Percentiles rank a stretch among this genome's conserved stretches.
These are phyloP conservation scores for Xestobium rufovillosum DNA, from an alignment of 2,888 invertebrate genomes.

Conservation along the genomic window DNA sequence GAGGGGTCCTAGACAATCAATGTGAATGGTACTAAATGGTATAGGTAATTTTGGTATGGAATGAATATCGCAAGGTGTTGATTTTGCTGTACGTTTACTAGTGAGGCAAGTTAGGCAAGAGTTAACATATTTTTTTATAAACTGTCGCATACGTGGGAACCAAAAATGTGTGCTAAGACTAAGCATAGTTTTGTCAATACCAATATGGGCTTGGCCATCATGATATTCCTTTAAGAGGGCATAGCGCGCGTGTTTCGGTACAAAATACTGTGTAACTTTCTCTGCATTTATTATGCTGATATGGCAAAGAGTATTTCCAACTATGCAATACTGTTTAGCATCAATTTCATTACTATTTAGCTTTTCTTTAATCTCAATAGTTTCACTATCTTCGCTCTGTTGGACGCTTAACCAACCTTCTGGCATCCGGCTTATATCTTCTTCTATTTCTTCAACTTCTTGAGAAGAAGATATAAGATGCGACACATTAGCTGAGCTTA, in stretches of 20 bases:
- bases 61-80: slow-evolving; percentile 6
- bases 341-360: slow-evolving; percentile 7
- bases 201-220: slow-evolving; percentile 7
- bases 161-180: slow-evolving; percentile 6
- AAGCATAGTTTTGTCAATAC: slow-evolving; percentile 6
- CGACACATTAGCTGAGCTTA: background rate
- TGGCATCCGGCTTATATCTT: slow-evolving; percentile 6
- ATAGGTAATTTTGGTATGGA: slow-evolving; percentile 6
- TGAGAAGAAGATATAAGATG: background rate
- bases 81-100: slow-evolving; percentile 7
- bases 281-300: slow-evolving; percentile 4
- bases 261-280: slow-evolving; percentile 7
- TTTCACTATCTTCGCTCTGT: slow-evolving; percentile 5
- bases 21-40: slow-evolving; percentile 12
- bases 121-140: too few species aligned
- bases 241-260: slow-evolving; percentile 8
- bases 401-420: slow-evolving; percentile 4
- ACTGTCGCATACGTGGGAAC: slow-evolving; percentile 7
- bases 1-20: slow-evolving; percentile 11
- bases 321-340: slow-evolving; percentile 4
- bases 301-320: slow-evolving; percentile 7
- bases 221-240: slow-evolving; percentile 6
- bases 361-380: slow-evolving; percentile 8
- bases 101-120: slow-evolving; percentile 11
- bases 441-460: slow-evolving; percentile 5